Base-by-base conservation (phyloP, 2,888 invertebrate species). In the Ischnus inquisitorius region DNA sequence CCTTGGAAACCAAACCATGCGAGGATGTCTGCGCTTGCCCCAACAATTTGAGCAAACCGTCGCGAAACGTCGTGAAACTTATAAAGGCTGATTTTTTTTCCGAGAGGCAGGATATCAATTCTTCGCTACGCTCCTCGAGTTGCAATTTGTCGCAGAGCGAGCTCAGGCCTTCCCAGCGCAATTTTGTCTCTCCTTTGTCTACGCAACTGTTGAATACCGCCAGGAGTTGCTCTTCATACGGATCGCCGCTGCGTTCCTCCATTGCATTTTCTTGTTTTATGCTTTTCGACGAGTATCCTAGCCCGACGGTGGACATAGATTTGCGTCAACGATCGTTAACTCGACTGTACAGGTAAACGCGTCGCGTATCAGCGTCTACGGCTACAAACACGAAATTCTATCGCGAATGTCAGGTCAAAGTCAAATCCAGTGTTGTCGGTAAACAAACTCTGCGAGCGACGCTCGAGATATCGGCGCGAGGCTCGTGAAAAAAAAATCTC, bases 151-250 rank as follows among this genome's bases (percentile, higher is more conserved):
- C 96, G 93, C 97, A 97, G 68, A 97, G 94, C 84, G 95, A 95
- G 74, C 95, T 94, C 87, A 97, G 94, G 62, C 97, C 96, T 64
- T 95, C 94, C 89, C 95, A 95, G 91, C 96, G 96, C 87, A 97
- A 93, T 89, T 96, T 95, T 88, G 96, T 96, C 90, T 95, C 95
- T 90, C 95, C 96, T 91, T 96, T 95, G 87, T 95, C 94, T 93
- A 97, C 96, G 94, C 97, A 97, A 91, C 96, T 97, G 93, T 97
- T 96, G 92, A 97, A 97, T 91, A 97, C 97, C 89, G 96, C 95
- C 89, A 96, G 95, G 90, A 97, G 95, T 94, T 97, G 97, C 94
- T 96, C 96, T 93, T 97, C 97, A 92, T 97, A 97, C 62, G 96
- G 97, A 94, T 97, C 97, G 79, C 87, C 89, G 72, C 87, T 90